Evolutionary conservation across 2,797 vertebrate genomes (phyloP), one percentile per base, ranked within the genome.

Genomic region (Pangasius djambal): DNA sequence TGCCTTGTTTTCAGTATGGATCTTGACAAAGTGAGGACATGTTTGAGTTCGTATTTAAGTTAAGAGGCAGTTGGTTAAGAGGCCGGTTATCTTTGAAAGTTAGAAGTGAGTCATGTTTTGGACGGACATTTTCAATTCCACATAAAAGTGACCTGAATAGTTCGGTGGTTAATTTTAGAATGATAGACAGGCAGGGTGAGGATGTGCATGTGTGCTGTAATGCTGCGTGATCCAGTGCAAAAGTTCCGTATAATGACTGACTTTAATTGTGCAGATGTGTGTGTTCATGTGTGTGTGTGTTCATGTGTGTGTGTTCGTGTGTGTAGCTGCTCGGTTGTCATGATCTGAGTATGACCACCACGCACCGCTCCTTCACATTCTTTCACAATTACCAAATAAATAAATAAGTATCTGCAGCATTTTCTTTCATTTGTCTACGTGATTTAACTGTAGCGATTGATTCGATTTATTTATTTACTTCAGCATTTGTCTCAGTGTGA

Each of bases 151-250:
- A 83, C 34, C 31, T 83, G 31, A 83, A 83, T 83, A 83, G 31
- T 61, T 63, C 44, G 34, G 79, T 12, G 20, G 57, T 61, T 83
- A 83, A 83, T 57, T 63, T 83, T 83, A 61, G 79, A 83, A 40
- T 37, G 79, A 82, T 2, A 22, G 79, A 61, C 79, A 61, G 55
- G 15, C 79, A 22, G 52, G 18, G 55, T 63, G 57, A 63, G 57
- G 57, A 61, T 40, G 57, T 61, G 63, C 15, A 50, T 63, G 83
- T 67, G 28, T 44, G 61, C 57, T 8, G 6, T 13, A n/a, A 25
- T 65, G 37, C 6, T 15, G 5, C 10, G 37, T 67, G 61, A 67
- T 50, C 25, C 61, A 31, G 61, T 16, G 40, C 63, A 84, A 48
- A 65, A 84, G 25, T 67, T 40, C 44, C 22, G 65, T 22, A 59